Base-by-base conservation (phyloP, 2,888 invertebrate genomes). In the Shargacucullia verbasci region DNA sequence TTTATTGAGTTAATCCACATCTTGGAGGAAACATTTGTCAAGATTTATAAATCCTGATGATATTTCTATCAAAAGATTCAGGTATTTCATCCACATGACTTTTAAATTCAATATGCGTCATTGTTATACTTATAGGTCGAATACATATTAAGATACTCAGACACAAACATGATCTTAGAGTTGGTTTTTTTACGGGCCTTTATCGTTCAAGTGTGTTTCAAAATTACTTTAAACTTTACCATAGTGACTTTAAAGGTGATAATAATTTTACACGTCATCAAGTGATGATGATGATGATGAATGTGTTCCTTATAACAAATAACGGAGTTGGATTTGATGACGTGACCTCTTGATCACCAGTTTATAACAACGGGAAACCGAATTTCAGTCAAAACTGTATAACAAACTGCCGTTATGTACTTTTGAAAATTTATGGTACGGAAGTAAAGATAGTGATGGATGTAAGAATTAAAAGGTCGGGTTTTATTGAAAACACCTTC, bases 401-500 rank as follows among this genome's bases (percentile, higher is more conserved):
- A n/a, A n/a, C n/a, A n/a, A n/a, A n/a, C n/a, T n/a, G n/a, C n/a
- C n/a, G n/a, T n/a, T n/a, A n/a, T n/a, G n/a, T 20, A 20, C 20
- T 20, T 20, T 4, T 20, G 4, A 20, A 3, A 20, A 52, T 57
- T 52, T 41, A 45, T 52, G 20, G 39, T 43, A 40, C 40, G 54
- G 52, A 61, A 63, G 15, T 12, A 15, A 60, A 45, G 31, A 60
- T 53, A 57, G 45, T 44, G 27, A 10, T 35, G 48, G 12, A 11
- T 31, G 6, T 44, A 15, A 25, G 37, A 45, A 11, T 25, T 7
- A 46, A 54, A 53, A 57, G 46, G 56, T 38, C 38, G 49, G 33
- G 10, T 58, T 73, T 62, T 59, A 57, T 66, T 75, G 47, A 11
- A 34, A 49, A 50, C 56, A 12, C 38, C 66, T 59, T 62, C 44